Evolutionary conservation across 2,797 vertebrate species (phyloP).

Genomic region (Bradypodion ventrale): DNA sequence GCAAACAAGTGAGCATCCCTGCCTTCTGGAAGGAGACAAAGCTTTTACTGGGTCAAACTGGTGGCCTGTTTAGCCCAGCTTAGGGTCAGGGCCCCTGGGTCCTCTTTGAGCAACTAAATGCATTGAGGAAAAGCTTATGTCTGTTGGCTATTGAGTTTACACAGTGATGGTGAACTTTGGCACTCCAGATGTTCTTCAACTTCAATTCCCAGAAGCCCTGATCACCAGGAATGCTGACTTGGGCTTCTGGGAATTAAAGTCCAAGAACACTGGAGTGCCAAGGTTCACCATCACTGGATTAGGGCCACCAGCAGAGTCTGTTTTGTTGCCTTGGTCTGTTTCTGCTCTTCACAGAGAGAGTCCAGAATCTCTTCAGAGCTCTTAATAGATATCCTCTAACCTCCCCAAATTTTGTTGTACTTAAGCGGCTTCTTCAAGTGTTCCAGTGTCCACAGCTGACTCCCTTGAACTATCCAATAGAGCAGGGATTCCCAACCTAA

Average conservation of each 20-base stretch:
- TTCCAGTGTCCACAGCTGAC: background rate
- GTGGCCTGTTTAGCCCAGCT: background rate
- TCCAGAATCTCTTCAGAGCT: background rate
- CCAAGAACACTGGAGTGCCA: too few relatives aligned
- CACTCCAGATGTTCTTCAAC: too few relatives aligned
- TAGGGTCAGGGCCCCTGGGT: background rate
- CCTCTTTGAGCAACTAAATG: background rate
- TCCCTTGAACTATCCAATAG: background rate
- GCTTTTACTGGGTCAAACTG: slow-evolving; percentile 2
- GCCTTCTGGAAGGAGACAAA: background rate
- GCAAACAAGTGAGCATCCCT: background rate
- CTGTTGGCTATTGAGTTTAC: background rate
- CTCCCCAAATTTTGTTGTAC: background rate
- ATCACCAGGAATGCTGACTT: too few relatives aligned
- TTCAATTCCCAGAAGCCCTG: too few relatives aligned
- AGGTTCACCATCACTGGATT: too few relatives aligned
- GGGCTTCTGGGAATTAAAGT: too few relatives aligned
- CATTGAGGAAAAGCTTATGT: background rate
- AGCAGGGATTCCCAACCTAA: too few relatives aligned
- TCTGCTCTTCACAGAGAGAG: background rate
- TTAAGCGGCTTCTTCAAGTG: background rate
- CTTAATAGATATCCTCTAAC: background rate
- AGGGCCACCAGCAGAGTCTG: background rate
- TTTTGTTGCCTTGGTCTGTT: slow-evolving; percentile 6
- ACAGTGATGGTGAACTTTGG: too few relatives aligned